Evolutionary conservation across 2,888 invertebrate species (phyloP), one percentile per base, ranked within the genome.

Genomic region (Oxystoma pomonae): DNA sequence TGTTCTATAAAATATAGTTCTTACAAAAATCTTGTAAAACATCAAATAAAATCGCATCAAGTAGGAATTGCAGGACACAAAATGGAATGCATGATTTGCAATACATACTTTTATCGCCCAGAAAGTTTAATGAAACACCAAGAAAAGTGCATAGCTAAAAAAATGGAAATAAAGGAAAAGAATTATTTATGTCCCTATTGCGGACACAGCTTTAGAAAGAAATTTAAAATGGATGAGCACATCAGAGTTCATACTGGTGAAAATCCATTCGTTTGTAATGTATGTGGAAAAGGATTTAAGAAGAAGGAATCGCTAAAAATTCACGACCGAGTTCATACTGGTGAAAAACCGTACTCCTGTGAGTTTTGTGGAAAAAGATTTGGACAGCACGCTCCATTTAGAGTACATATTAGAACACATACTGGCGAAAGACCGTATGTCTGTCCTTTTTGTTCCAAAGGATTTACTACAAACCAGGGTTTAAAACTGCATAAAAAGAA

Each of bases 1-100:
- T 84, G 84, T 66, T 80, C 81, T 60, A 83, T 83, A 63, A 80
- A 79, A 16, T 84, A 83, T 62, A 81, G 82, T n/a, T 77, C 75
- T 62, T 75, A 76, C 1, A 82, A 84, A 16, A 72, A 58, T 51
- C 55, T 62, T 16, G 19, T 51, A 49, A 60, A 57, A 17, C 64
- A 64, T 35, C 64, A 84, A 67, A 70, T 84, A 7, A 79, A 79
- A 16, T 75, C 81, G 0, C 84, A 84, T 66, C 68, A 70, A 1
- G 81, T 77, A 3, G 75, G 77, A 1, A 78, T 79, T 12, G 77
- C 79, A 1, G 79, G 81, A 9, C 77, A 81, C 67, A 74, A 79
- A 0, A 81, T 82, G 52, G 76, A 78, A 51, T 77, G 78, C 65
- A 65, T 63, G 16, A 62, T 75, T 2, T 79, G 78, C 61, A 68